phyloP scores from a whole-genome alignment of 53 echinoderm and acorn worm genomes.

The Temnopleurus reevesii region DNA sequence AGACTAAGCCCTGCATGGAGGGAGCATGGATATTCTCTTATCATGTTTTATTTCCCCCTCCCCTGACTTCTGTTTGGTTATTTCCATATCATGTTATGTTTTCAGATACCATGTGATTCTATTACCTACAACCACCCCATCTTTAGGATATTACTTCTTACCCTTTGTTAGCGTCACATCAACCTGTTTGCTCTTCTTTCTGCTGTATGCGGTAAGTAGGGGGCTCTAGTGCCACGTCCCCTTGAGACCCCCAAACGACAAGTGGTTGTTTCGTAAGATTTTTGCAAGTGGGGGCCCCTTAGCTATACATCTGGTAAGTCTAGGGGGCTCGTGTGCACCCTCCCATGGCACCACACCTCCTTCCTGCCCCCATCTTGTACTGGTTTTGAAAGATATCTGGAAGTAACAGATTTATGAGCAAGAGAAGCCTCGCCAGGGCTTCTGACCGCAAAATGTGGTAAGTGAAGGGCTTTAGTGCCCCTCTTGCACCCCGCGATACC shows the following conservation, averaged over 20 bases:
- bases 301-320: too few relatives aligned
- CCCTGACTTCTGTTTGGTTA: conserved; percentile 20
- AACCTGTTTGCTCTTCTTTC: conserved; percentile 85
- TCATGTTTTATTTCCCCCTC: background rate
- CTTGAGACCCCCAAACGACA: background rate
- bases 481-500: too few relatives aligned
- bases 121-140: conserved; percentile 64
- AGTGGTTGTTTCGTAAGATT: too few relatives aligned
- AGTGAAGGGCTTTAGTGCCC: too few relatives aligned
- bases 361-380: too few relatives aligned
- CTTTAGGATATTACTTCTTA: conserved; percentile 81
- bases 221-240: background rate
- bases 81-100: background rate
- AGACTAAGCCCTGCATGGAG: background rate
- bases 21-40: background rate
- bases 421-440: too few relatives aligned
- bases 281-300: too few relatives aligned
- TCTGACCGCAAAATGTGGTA: too few relatives aligned
- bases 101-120: conserved; percentile 62
- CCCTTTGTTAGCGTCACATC: conserved; percentile 88
- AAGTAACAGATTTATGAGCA: too few relatives aligned
- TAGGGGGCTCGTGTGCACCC: too few relatives aligned
- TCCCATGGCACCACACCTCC: too few relatives aligned
- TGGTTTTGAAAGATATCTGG: too few relatives aligned
- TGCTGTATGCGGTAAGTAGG: conserved; percentile 50